Evolutionary conservation across 2,113 vertebrate species (phyloP).

Genomic region (Dasyprocta punctata): DNA sequence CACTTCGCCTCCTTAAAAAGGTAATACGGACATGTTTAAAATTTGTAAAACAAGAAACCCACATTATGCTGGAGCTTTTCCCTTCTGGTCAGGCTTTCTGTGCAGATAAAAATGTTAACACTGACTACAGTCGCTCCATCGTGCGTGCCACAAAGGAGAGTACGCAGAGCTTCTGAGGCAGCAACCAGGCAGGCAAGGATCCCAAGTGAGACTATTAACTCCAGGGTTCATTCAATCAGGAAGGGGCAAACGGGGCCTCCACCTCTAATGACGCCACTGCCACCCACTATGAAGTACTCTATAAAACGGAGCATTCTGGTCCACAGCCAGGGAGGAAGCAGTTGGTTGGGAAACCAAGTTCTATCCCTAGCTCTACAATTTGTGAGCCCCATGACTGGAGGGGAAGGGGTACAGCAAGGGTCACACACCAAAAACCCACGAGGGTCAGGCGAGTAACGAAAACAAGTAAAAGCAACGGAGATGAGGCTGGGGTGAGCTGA

Average conservation of each 20-base stretch:
- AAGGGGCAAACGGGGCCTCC: background rate
- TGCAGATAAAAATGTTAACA: background rate
- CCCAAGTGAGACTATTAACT: background rate
- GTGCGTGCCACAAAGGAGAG: background rate
- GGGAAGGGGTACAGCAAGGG: background rate
- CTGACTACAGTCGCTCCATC: background rate
- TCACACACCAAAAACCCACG: background rate
- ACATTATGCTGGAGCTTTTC: background rate
- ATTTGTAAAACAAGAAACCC: background rate
- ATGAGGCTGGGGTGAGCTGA: background rate
- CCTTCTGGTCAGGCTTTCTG: background rate
- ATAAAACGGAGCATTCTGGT: background rate
- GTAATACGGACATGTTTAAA: background rate
- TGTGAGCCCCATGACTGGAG: background rate
- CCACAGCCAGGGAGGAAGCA: background rate
- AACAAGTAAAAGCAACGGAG: background rate
- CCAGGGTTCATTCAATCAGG: background rate
- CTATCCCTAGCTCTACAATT: background rate
- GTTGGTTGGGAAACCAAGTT: slow-evolving; percentile 33
- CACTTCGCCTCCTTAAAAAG: background rate
- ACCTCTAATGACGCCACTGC: background rate
- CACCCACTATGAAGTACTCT: background rate
- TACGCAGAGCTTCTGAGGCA: background rate
- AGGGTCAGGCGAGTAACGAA: background rate
- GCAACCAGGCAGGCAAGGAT: background rate